Percentiles rank a stretch among this genome's conserved stretches.
Conservation (phyloP, 2,888 invertebrate genomes). For the Dicycla oo region DNA sequence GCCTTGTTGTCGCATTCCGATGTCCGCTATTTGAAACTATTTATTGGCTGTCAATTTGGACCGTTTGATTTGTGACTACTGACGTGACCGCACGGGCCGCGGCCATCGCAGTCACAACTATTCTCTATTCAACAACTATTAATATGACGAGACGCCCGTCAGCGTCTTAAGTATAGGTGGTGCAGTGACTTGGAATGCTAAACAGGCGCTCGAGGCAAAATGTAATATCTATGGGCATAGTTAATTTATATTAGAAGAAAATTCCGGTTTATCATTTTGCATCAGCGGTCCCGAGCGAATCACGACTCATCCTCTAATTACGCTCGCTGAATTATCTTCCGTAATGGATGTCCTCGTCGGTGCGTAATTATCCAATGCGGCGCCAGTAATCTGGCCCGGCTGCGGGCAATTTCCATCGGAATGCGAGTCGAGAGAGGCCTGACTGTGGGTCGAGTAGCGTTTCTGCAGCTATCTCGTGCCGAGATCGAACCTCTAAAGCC, state of each 20-base stretch:
- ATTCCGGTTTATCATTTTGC: conserved; percentile 72
- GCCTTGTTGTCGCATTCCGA: conserved; percentile 87
- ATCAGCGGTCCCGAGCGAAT: conserved; percentile 74
- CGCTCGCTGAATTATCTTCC: conserved; percentile 84
- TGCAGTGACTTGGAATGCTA: conserved; percentile 73
- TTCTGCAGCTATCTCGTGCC: conserved; percentile 78
- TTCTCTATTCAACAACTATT: conserved; percentile 64
- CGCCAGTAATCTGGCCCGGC: conserved; percentile 82
- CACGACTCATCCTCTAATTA: conserved; percentile 84
- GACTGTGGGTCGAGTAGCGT: conserved; percentile 82
- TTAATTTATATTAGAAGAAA: conserved; percentile 76
- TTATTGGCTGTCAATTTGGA: conserved; percentile 80
- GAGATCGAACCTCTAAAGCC: conserved; percentile 72
- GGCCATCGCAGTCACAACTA: conserved; percentile 51
- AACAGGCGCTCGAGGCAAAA: conserved; percentile 72
- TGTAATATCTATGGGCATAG: conserved; percentile 75
- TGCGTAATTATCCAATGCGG: conserved; percentile 84
- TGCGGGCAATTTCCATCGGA: conserved; percentile 83
- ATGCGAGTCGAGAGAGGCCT: conserved; percentile 76
- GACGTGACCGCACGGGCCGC: conserved; percentile 54
- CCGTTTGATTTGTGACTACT: conserved; percentile 75
- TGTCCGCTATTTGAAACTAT: conserved; percentile 81
- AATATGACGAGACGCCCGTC: conserved; percentile 70
- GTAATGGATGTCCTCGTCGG: conserved; percentile 86
- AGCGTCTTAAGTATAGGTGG: conserved; percentile 69